Conservation (phyloP, 1,140 invertebrate species). For the Zophobas atratus region DNA sequence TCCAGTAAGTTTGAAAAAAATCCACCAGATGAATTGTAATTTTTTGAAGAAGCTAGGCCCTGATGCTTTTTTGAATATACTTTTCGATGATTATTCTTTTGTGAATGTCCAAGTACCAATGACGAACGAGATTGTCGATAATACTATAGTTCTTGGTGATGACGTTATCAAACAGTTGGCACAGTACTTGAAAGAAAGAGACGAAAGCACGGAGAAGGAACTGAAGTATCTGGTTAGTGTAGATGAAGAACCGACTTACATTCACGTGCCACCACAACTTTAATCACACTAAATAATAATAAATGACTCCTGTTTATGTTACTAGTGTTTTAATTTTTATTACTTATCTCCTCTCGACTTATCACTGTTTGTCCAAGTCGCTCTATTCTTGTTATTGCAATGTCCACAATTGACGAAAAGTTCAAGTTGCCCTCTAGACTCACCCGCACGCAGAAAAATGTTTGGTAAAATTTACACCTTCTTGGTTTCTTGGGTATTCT, state of each 20-base stretch:
- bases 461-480: constrained; percentile 55
- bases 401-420: constrained; percentile 52
- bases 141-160: not conserved
- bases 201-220: not conserved
- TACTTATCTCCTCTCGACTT: not conserved
- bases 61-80: not conserved
- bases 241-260: no score
- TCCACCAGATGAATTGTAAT: not conserved
- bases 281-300: no score
- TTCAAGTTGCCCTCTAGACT: constrained; percentile 59
- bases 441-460: constrained; percentile 58
- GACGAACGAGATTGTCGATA: not conserved
- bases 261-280: no score
- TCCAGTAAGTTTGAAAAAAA: not conserved
- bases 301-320: no score
- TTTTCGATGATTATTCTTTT: not conserved
- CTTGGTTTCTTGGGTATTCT: not conserved
- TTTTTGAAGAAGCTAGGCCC: not conserved
- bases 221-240: no score
- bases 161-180: not conserved
- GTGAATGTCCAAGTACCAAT: not conserved
- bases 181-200: not conserved
- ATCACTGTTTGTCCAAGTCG: not conserved
- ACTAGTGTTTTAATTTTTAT: no score
- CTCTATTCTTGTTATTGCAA: not conserved